phyloP scores from a whole-genome alignment of 2,888 invertebrate genomes.

The Baronia brevicornis region DNA sequence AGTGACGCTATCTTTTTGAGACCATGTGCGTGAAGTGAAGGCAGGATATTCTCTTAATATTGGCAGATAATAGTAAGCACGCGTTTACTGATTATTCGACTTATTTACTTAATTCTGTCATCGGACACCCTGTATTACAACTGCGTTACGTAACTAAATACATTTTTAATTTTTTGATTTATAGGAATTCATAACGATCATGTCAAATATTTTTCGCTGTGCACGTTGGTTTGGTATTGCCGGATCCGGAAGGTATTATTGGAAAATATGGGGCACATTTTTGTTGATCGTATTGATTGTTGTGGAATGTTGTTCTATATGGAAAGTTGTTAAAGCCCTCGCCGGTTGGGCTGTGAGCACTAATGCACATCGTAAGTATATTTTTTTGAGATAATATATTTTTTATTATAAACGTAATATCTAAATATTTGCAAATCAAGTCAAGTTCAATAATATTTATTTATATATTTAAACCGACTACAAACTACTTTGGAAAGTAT shows the following conservation, averaged over 20 bases:
- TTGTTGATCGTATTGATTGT: constrained; percentile 27
- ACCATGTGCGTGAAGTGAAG: too few species aligned
- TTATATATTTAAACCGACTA: not conserved
- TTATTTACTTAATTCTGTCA: not conserved
- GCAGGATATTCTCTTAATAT: too few species aligned
- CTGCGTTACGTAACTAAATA: too few species aligned
- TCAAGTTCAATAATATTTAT: not conserved
- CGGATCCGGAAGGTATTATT: constrained; percentile 26
- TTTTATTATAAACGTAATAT: not conserved
- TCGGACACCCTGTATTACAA: too few species aligned
- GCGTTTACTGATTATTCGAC: too few species aligned
- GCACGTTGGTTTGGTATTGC: constrained; percentile 40
- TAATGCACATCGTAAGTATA: constrained; percentile 37
- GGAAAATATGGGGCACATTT: constrained; percentile 34
- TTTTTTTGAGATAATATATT: not conserved
- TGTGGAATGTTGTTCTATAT: constrained; percentile 35
- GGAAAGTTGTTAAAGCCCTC: constrained; percentile 45
- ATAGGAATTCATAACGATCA: constrained; percentile 39
- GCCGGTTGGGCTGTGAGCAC: constrained; percentile 42
- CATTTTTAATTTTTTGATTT: constrained; percentile 5
- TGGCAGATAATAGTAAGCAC: too few species aligned
- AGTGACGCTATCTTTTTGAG: too few species aligned
- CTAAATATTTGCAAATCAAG: not conserved
- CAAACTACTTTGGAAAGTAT: not conserved
- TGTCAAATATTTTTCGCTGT: constrained; percentile 33